phyloP scores from a whole-genome alignment of 2,113 vertebrate genomes.

The Lycocorax pyrrhopterus region DNA sequence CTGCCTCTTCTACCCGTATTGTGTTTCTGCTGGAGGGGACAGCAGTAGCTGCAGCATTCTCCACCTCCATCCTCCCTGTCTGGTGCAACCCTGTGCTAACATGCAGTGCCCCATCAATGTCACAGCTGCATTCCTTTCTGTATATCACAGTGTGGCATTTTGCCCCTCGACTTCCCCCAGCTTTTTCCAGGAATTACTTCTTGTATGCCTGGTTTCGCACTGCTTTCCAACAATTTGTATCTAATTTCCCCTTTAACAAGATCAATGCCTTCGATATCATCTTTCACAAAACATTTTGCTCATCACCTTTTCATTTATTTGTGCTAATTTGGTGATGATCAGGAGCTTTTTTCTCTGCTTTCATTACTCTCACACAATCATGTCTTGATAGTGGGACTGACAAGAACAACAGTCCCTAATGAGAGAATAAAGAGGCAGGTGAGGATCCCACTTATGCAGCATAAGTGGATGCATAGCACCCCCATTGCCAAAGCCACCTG shows the following conservation, averaged over 20 bases:
- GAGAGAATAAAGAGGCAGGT: not conserved
- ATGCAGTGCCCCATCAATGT: fast-evolving
- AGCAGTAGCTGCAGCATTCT: not conserved
- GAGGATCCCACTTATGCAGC: not conserved
- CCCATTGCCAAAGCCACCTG: not conserved
- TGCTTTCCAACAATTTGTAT: not conserved
- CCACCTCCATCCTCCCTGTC: not conserved
- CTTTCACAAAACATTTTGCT: not conserved
- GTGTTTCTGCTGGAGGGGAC: not conserved
- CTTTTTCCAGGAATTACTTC: not conserved
- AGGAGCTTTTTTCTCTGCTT: not conserved
- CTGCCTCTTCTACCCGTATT: not conserved
- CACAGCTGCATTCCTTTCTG: not conserved
- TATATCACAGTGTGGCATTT: not conserved
- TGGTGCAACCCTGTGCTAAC: not conserved
- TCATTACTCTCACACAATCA: not conserved
- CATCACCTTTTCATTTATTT: not conserved
- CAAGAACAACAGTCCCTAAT: not conserved
- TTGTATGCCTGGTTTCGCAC: not conserved
- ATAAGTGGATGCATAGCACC: no score
- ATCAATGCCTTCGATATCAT: not conserved
- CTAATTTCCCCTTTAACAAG: not conserved
- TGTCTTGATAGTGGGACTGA: not conserved
- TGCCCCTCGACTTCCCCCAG: not conserved
- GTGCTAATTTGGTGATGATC: not conserved